A percentile compares a stretch with the other conserved stretches of the same genome.
Evolutionary conservation across 2,888 invertebrate species (phyloP).

Genomic region (Rhamphomyia laevipes): DNA sequence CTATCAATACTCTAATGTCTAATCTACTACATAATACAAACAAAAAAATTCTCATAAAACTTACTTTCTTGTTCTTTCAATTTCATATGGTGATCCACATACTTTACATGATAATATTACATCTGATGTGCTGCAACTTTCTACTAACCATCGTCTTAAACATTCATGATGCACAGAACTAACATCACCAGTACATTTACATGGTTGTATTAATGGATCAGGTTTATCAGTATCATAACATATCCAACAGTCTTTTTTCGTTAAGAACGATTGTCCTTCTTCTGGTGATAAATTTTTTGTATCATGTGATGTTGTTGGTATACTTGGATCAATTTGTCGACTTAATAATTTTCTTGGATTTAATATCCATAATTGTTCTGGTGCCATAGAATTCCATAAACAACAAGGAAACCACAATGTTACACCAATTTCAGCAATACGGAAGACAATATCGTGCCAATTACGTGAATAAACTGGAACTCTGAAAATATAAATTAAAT

Average conservation of each 20-base stretch:
- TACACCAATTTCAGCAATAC: slow-evolving; percentile 83
- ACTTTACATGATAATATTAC: slow-evolving; percentile 70
- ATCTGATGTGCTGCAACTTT: slow-evolving; percentile 63
- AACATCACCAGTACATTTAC: slow-evolving; percentile 85
- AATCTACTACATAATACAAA: not conserved
- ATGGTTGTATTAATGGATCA: slow-evolving; percentile 80
- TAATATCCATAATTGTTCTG: slow-evolving; percentile 84
- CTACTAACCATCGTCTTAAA: slow-evolving; percentile 77
- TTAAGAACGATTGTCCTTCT: slow-evolving; percentile 45
- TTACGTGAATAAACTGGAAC: slow-evolving; percentile 82
- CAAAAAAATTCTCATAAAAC: slow-evolving; percentile 11
- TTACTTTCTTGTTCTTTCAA: slow-evolving; percentile 58
- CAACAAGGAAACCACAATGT: slow-evolving; percentile 94
- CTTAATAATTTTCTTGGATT: slow-evolving; percentile 81
- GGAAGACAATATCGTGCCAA: slow-evolving; percentile 85
- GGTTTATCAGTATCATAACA: slow-evolving; percentile 74
- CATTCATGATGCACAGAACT: slow-evolving; percentile 87
- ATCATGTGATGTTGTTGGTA: slow-evolving; percentile 36
- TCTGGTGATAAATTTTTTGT: slow-evolving; percentile 34
- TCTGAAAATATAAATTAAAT: slow-evolving; percentile 41
- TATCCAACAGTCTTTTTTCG: slow-evolving; percentile 78
- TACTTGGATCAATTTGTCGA: slow-evolving; percentile 46
- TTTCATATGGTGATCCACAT: slow-evolving; percentile 71
- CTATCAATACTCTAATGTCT: too few species aligned
- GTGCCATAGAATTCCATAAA: slow-evolving; percentile 91